These are phyloP conservation scores for Axis porcinus DNA, from an alignment of 2,113 vertebrate genomes.

Conservation along the genomic window DNA sequence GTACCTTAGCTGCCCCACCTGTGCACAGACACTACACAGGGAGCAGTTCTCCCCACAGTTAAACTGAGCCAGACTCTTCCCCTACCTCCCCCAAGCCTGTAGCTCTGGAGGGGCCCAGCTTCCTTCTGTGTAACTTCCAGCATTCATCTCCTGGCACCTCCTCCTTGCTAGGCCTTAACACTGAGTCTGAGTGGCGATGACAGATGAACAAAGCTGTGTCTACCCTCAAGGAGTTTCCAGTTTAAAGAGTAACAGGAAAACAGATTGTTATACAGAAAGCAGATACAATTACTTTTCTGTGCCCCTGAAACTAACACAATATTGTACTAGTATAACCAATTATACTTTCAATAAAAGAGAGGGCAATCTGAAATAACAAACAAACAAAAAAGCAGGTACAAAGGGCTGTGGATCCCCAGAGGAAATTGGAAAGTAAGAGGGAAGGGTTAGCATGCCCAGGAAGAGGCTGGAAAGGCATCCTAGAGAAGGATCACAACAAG, in stretches of 20 bases:
- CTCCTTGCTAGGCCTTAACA: neutral
- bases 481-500: neutral
- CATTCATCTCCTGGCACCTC: neutral
- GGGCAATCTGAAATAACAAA: neutral
- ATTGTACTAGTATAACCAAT: neutral
- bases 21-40: neutral
- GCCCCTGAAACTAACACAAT: neutral
- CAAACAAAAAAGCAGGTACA: neutral
- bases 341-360: neutral
- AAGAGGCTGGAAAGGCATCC: neutral
- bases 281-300: neutral
- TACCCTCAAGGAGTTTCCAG: neutral
- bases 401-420: neutral
- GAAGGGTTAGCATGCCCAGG: neutral
- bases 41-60: neutral
- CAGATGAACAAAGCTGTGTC: constrained; percentile 1
- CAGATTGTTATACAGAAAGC: neutral
- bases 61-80: neutral
- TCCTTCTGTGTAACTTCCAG: neutral
- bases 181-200: neutral
- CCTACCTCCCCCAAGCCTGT: neutral
- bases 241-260: neutral
- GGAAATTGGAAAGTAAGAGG: neutral
- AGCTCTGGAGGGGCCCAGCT: neutral
- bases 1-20: neutral